phyloP scores from a whole-genome alignment of 2,113 vertebrate species.

The Alligator sinensis region DNA sequence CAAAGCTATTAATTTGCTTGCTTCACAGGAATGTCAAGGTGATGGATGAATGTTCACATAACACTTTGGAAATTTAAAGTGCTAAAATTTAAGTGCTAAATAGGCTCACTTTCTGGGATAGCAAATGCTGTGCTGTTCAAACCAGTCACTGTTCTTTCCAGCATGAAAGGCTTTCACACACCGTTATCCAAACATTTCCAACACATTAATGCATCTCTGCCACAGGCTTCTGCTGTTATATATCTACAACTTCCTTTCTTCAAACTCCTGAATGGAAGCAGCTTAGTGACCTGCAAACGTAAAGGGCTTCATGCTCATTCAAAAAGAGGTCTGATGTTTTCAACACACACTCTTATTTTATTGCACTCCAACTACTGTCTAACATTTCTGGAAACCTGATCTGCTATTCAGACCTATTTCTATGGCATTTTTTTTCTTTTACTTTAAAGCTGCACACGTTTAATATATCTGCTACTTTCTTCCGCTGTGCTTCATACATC shows the following conservation, averaged over 20 bases:
- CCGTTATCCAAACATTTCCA: not conserved
- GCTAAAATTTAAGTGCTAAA: not conserved
- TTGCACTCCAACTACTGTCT: conserved; percentile 17
- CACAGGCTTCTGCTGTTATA: not conserved
- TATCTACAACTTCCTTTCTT: not conserved
- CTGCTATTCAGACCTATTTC: conserved; percentile 32
- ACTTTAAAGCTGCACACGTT: conserved; percentile 57
- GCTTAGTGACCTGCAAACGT: not conserved
- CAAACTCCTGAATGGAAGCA: not conserved
- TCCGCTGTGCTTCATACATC: conserved; percentile 39
- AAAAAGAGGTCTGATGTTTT: conserved; percentile 48
- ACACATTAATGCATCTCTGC: not conserved
- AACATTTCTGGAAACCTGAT: conserved; percentile 53
- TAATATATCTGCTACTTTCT: conserved; percentile 55
- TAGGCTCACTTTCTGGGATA: not conserved
- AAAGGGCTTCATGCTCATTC: conserved; percentile 4
- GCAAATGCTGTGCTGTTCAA: not conserved
- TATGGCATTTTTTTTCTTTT: not conserved
- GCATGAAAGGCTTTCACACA: not conserved
- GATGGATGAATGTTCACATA: not conserved
- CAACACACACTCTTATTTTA: conserved; percentile 38
- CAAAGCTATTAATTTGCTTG: not conserved
- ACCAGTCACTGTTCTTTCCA: not conserved
- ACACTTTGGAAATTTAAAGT: not conserved
- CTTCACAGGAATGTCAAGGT: not conserved